These are phyloP conservation scores for Heteromormyrus szaboi DNA, from an alignment of 2,797 vertebrate genomes.

Conservation along the genomic window DNA sequence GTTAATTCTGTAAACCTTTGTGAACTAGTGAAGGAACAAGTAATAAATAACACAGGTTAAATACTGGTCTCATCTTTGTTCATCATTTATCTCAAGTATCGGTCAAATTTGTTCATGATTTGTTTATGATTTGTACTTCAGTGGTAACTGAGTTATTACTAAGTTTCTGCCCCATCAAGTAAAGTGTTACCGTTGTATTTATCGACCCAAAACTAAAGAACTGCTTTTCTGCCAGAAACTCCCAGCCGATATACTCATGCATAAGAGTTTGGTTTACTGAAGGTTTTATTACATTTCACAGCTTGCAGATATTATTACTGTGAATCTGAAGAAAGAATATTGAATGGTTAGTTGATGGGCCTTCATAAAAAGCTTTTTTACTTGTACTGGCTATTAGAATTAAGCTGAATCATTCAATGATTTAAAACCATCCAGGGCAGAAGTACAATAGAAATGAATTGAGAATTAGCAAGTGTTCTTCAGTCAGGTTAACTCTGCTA, in stretches of 20 bases:
- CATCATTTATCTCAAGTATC: neutral
- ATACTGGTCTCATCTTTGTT: neutral
- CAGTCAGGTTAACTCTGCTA: neutral
- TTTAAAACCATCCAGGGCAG: neutral
- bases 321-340: neutral
- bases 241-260: neutral
- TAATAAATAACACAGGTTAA: neutral
- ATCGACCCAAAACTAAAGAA: neutral
- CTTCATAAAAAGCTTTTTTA: neutral
- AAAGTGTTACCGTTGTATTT: neutral
- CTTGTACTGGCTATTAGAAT: neutral
- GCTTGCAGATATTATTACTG: neutral
- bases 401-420: neutral
- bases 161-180: neutral
- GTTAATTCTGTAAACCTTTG: neutral
- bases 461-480: neutral
- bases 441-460: neutral
- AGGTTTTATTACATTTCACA: neutral
- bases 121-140: neutral
- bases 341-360: neutral
- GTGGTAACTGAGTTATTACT: neutral
- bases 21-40: neutral
- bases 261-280: neutral
- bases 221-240: neutral
- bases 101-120: neutral